phyloP scores from a whole-genome alignment of 2,797 vertebrate genomes.

The Anolis apletophallus region DNA sequence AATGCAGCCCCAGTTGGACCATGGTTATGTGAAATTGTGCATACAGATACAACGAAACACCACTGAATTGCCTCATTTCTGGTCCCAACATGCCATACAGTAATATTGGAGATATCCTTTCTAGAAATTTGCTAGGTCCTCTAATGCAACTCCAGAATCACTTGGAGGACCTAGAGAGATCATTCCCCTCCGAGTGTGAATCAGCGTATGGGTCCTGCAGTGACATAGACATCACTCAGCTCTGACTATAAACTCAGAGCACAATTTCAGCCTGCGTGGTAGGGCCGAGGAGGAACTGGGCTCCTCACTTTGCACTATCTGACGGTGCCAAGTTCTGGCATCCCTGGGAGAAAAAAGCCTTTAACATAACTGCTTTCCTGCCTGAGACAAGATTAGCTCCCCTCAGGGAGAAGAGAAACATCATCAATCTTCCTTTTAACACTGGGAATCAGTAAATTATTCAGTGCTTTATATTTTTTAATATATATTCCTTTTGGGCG shows the following conservation, averaged over 20 bases:
- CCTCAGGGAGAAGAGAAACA: constrained; percentile 56
- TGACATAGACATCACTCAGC: no score
- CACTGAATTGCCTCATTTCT: no score
- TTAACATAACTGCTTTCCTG: constrained; percentile 54
- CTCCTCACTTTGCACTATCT: background rate
- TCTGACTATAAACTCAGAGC: background rate
- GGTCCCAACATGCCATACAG: no score
- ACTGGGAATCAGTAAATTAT: constrained; percentile 66
- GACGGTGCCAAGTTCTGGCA: background rate
- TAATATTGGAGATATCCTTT: no score
- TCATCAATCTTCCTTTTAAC: constrained; percentile 68
- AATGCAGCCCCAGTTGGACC: no score
- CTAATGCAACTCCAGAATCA: no score
- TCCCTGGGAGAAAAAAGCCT: background rate
- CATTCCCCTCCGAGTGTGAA: no score
- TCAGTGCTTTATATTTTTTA: constrained; percentile 56
- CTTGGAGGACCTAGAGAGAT: no score
- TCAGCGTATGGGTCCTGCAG: no score
- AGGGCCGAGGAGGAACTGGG: constrained; percentile 10
- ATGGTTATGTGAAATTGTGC: no score
- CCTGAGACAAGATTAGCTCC: constrained; percentile 56
- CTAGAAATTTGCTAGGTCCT: no score
- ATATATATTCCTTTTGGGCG: constrained; percentile 31
- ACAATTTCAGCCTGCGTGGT: rapidly evolving
- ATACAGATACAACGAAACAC: no score